These are phyloP conservation scores for Otus scops DNA, from an alignment of 2,797 vertebrate genomes.

Conservation along the genomic window DNA sequence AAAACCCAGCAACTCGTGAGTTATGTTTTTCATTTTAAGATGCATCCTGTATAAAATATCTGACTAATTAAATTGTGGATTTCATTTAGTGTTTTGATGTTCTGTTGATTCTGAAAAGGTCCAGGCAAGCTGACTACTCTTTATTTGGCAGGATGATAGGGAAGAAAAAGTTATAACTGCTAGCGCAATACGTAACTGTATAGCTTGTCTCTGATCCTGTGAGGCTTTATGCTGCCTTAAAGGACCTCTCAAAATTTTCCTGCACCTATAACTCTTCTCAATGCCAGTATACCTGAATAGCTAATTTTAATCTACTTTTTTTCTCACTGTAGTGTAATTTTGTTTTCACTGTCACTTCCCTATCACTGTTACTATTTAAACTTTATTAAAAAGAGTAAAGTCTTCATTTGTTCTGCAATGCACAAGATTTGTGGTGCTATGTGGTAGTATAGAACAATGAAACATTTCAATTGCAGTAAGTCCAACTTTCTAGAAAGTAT, in stretches of 20 bases:
- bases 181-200: neutral
- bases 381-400: neutral
- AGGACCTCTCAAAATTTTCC: neutral
- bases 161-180: neutral
- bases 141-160: neutral
- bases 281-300: neutral
- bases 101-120: conserved; percentile 16
- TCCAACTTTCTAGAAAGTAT: neutral
- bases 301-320: neutral
- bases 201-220: neutral
- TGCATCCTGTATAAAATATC: conserved; percentile 44
- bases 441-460: neutral
- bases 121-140: neutral
- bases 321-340: neutral
- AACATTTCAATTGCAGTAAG: neutral
- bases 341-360: neutral
- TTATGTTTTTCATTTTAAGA: conserved; percentile 53
- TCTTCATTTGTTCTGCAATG: neutral
- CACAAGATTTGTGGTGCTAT: neutral
- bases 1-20: neutral
- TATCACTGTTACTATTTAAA: neutral
- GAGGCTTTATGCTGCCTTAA: neutral
- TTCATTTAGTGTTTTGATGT: conserved; percentile 37
- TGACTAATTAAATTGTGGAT: conserved; percentile 38
- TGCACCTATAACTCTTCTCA: neutral